These are phyloP conservation scores for Chironomus tentans DNA, from an alignment of 2,888 invertebrate genomes.

Conservation along the genomic window DNA sequence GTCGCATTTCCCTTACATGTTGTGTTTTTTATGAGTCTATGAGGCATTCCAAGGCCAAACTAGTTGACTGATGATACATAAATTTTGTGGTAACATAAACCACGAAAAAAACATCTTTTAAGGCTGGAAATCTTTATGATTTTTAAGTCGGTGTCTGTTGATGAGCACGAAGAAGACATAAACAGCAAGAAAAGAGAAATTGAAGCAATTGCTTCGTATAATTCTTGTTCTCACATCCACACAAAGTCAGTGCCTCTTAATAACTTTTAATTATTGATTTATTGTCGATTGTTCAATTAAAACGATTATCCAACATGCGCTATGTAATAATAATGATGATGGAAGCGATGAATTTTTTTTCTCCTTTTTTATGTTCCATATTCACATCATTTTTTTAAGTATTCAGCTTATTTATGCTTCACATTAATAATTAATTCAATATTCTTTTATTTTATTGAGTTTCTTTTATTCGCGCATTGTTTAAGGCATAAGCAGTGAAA, in stretches of 20 bases:
- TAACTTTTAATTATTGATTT: constrained; percentile 7
- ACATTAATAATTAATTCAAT: not conserved
- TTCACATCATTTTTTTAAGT: not conserved
- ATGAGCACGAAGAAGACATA: not conserved
- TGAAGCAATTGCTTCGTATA: not conserved
- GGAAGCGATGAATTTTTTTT: not conserved
- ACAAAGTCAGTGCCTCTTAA: too few relatives aligned
- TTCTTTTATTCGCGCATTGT: not conserved
- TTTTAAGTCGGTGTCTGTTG: not conserved
- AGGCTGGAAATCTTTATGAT: not conserved
- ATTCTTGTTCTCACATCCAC: too few relatives aligned
- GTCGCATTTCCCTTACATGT: too few relatives aligned
- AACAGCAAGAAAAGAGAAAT: not conserved
- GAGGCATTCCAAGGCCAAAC: not conserved
- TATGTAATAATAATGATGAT: not conserved
- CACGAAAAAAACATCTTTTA: not conserved
- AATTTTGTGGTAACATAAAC: not conserved
- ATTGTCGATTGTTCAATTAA: constrained; percentile 19
- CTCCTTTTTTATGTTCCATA: not conserved
- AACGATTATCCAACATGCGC: constrained; percentile 3
- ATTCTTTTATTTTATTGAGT: constrained; percentile 5
- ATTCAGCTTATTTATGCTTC: not conserved
- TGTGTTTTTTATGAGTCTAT: not conserved
- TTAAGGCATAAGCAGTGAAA: not conserved
- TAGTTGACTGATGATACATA: not conserved